Conservation (phyloP, 2,888 invertebrate genomes). For the Mimumesa dahlbomi region DNA sequence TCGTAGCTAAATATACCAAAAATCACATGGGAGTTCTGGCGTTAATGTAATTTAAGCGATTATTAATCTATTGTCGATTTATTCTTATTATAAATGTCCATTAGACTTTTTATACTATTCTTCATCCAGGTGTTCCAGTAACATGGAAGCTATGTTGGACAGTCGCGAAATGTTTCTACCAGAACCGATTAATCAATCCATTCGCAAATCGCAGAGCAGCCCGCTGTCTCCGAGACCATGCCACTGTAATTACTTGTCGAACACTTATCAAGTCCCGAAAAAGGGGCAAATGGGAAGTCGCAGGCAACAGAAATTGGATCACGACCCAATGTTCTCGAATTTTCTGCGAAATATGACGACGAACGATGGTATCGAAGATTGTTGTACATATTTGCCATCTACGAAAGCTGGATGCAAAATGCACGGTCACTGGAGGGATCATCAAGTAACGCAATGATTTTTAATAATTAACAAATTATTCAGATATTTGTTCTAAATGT, state of each 20-base stretch:
- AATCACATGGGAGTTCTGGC: too few relatives aligned
- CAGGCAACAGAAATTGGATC: slow-evolving; percentile 33
- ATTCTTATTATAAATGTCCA: not conserved
- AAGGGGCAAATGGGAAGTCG: slow-evolving; percentile 22
- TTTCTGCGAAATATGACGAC: slow-evolving; percentile 23
- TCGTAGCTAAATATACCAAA: too few relatives aligned
- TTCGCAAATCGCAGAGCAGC: slow-evolving; percentile 45
- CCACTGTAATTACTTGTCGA: not conserved
- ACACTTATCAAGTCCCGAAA: slow-evolving; percentile 26
- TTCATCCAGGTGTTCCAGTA: slow-evolving; percentile 30
- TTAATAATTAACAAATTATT: not conserved
- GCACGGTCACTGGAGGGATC: slow-evolving; percentile 1
- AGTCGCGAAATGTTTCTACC: slow-evolving; percentile 28
- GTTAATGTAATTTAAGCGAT: too few relatives aligned
- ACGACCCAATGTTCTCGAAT: slow-evolving; percentile 15
- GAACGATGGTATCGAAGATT: slow-evolving; percentile 30
- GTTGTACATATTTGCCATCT: slow-evolving; percentile 6
- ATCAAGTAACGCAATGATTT: slow-evolving; percentile 25
- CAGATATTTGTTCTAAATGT: not conserved
- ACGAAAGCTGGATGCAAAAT: slow-evolving; percentile 28
- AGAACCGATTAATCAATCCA: slow-evolving; percentile 16
- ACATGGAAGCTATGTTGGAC: slow-evolving; percentile 48
- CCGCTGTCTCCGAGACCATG: slow-evolving; percentile 26
- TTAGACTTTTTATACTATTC: not conserved
- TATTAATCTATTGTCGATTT: too few relatives aligned